Evolutionary conservation across 2,888 invertebrate species (phyloP).

Genomic region (Ochropleura plecta): DNA sequence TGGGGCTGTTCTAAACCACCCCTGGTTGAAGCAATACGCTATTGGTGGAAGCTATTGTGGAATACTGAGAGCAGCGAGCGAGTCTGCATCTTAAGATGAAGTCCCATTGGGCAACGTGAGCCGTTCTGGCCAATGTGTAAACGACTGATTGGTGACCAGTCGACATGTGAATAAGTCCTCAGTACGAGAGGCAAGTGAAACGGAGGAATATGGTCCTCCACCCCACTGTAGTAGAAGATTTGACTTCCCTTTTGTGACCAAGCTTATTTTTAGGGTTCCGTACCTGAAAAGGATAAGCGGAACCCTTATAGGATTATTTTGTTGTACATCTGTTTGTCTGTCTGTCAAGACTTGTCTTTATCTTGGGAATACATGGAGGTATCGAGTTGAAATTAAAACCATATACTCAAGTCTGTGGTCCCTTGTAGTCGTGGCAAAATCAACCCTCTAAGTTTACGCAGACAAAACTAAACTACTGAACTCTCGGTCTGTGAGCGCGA

Average conservation of each 20-base stretch:
- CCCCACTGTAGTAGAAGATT: constrained; percentile 40
- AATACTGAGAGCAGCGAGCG: background rate
- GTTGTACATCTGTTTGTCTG: too few species aligned
- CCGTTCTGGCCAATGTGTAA: background rate
- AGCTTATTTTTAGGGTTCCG: background rate
- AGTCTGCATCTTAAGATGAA: background rate
- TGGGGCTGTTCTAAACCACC: constrained; percentile 21
- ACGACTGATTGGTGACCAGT: constrained; percentile 1
- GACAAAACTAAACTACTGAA: too few species aligned
- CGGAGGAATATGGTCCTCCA: constrained; percentile 6
- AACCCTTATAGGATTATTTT: too few species aligned
- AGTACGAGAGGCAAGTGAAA: background rate
- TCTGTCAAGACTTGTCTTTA: too few species aligned
- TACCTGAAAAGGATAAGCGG: too few species aligned
- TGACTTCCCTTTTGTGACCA: constrained; percentile 15
- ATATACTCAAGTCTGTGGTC: too few species aligned
- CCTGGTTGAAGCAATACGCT: background rate
- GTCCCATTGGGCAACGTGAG: background rate
- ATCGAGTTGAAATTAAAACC: too few species aligned
- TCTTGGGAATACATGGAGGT: too few species aligned
- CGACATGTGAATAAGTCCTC: constrained; percentile 9
- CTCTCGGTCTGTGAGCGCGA: too few species aligned
- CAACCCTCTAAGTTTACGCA: too few species aligned
- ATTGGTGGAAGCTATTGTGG: background rate
- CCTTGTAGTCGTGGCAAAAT: too few species aligned